Conservation (phyloP, 2,888 invertebrate species). For the Nomada goodeniana region DNA sequence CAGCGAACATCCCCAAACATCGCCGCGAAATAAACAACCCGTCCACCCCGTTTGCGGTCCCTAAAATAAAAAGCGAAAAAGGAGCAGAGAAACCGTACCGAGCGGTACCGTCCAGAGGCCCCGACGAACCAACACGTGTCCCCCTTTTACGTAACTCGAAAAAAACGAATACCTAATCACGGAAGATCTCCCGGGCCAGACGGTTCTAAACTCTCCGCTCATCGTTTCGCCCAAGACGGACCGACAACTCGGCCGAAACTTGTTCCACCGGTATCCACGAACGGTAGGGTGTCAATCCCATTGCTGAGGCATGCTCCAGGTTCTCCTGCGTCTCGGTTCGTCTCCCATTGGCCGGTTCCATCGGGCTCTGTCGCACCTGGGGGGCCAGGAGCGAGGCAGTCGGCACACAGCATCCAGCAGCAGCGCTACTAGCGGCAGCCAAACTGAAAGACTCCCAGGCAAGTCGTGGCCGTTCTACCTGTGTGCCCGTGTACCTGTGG, state of each 20-base stretch:
- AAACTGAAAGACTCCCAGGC: constrained; percentile 79
- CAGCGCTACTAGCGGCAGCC: constrained; percentile 84
- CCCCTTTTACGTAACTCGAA: too few relatives aligned
- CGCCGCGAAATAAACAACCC: too few relatives aligned
- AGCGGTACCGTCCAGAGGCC: too few relatives aligned
- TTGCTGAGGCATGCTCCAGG: constrained; percentile 54
- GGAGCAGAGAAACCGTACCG: too few relatives aligned
- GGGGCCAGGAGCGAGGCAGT: constrained; percentile 67
- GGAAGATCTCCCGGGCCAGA: too few relatives aligned
- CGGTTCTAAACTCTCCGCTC: too few relatives aligned
- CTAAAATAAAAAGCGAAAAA: too few relatives aligned
- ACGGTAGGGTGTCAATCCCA: constrained; percentile 47
- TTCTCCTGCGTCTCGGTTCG: constrained; percentile 62
- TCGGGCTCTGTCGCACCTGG: constrained; percentile 60
- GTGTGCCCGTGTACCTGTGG: constrained; percentile 68
- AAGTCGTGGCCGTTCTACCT: constrained; percentile 58
- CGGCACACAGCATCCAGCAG: constrained; percentile 83
- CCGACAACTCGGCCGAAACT: not conserved
- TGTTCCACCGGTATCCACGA: constrained; percentile 1
- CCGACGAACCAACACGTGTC: too few relatives aligned
- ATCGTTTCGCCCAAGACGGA: not conserved
- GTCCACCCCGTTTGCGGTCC: too few relatives aligned
- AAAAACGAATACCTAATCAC: too few relatives aligned
- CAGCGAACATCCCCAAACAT: too few relatives aligned
- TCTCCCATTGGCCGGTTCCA: constrained; percentile 56